Evolutionary conservation across 2,113 vertebrate species (phyloP), one percentile per base, ranked within the genome.

Genomic region (Rhagologus leucostigma): DNA sequence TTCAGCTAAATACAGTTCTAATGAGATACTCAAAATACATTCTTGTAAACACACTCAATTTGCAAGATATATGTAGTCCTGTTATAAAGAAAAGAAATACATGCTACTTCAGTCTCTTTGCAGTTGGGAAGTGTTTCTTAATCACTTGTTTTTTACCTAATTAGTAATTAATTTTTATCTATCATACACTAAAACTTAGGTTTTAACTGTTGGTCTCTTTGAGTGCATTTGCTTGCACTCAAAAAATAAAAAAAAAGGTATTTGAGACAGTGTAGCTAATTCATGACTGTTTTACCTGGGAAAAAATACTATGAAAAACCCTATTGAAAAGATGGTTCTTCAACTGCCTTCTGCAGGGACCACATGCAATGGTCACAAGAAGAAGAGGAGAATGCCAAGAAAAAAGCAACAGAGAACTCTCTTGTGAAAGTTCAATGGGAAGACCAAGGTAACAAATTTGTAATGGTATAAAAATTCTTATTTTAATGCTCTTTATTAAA

Each of bases 311-410:
- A 11, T 39, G 27, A 56, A 84, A 81, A 90, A 70, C 55, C 17
- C 24, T 70, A 6, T 47, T 95, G 68, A 82, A 93, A 90, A 33
- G 19, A 21, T 79, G 50, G 2, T 95, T 62, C 35, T 87, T 71
- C 68, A 83, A 90, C 63, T 94, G 19, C 52, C 39, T 95, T 96
- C 95, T 91, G n/a, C 70, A 99, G 99, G 99, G 99, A 99, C 97
- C 98, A 99, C 91, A 98, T 99, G 75, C 97, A 99, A 47, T 99
- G 99, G 99, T 98, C 99, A 73, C 97, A 98, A 69, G 98, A 99
- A 94, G 99, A 99, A 37, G 98, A 96, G 95, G 98, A 97, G 95
- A 95, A 76, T 49, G 99, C 99, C 50, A 98, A 92, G 62, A 96
- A 98, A 97, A 98, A 96, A 93, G 98, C 95, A 18, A 90, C 96